Conservation (phyloP, 2,888 invertebrate genomes). For the Eremobia ochroleuca region DNA sequence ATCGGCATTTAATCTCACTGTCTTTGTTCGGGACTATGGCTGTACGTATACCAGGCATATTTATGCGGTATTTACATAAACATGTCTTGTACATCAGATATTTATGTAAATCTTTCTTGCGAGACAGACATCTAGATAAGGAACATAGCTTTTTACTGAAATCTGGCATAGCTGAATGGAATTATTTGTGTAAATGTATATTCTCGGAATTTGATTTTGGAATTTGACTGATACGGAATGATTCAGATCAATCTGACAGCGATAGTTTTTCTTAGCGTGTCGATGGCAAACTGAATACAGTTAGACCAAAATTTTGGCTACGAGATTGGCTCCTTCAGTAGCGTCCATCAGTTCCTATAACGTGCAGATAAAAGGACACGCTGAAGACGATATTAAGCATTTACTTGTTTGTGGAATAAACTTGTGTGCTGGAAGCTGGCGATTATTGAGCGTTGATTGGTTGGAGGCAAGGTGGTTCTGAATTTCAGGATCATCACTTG, state of each 20-base stretch:
- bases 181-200: slow-evolving; percentile 53
- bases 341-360: not conserved
- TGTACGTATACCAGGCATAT: slow-evolving; percentile 28
- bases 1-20: too few relatives aligned
- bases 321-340: not conserved
- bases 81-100: slow-evolving; percentile 54
- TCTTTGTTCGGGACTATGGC: slow-evolving; percentile 14
- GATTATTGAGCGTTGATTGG: not conserved
- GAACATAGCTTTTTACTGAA: slow-evolving; percentile 36
- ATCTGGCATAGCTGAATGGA: slow-evolving; percentile 21
- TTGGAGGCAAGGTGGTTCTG: not conserved
- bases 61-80: slow-evolving; percentile 59
- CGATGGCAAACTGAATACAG: not conserved
- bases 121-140: slow-evolving; percentile 59
- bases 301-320: not conserved
- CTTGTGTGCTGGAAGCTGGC: not conserved
- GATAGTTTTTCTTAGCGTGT: not conserved
- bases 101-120: slow-evolving; percentile 59
- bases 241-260: not conserved
- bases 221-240: not conserved
- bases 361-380: not conserved
- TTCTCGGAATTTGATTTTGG: slow-evolving; percentile 31
- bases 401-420: not conserved
- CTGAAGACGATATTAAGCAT: not conserved
- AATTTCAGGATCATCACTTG: not conserved